Base-by-base conservation (phyloP, 1,140 invertebrate genomes). In the Drosophila nigrodunni region DNA sequence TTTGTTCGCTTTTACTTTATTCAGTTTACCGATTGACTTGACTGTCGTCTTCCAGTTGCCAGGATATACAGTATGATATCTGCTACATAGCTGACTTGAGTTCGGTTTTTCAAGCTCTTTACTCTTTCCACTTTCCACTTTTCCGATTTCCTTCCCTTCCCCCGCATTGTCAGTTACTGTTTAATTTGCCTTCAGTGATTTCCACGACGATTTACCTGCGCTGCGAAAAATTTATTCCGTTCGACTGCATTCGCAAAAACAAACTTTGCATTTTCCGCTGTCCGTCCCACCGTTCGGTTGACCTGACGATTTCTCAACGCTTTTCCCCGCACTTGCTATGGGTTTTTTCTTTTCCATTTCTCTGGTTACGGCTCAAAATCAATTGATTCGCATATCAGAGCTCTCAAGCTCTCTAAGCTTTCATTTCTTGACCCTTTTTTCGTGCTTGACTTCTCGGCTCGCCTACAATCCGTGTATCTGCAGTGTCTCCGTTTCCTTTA, bases 141-240 rank as follows among this genome's bases (percentile, higher is more conserved):
- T 35, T 35, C 47, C n/a, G 15, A n/a, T 18, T 34, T n/a, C 2
- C 59, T 21, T 21, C 62, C 57, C 61, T 65, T 44, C 18, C 58
- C 15, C 18, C 37, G 30, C 34, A 37, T 52, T 74, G 65, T 68
- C 35, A 55, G 54, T 74, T 78, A 64, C 47, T 66, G 74, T 88
- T 88, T 88, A 88, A 88, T 88, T 88, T 88, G 85, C 85, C 87
- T 88, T 89, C 85, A 88, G 80, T 88, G 83, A 87, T 87, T 87
- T 82, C 70, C 80, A 86, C 76, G 82, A 82, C 82, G 82, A 88
- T 88, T 88, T 89, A 88, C 83, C 83, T 88, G 82, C 50, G 74
- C 74, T 89, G 85, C 80, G 78, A 67, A 74, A 80, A 88, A 89
- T 88, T 88, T 89, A 89, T 88, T 88, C 85, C 78, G 52, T 74